A percentile compares a stretch with the other conserved stretches of the same genome.
Conservation (phyloP, 2,113 vertebrate species). For the Sakesphorus luctuosus region DNA sequence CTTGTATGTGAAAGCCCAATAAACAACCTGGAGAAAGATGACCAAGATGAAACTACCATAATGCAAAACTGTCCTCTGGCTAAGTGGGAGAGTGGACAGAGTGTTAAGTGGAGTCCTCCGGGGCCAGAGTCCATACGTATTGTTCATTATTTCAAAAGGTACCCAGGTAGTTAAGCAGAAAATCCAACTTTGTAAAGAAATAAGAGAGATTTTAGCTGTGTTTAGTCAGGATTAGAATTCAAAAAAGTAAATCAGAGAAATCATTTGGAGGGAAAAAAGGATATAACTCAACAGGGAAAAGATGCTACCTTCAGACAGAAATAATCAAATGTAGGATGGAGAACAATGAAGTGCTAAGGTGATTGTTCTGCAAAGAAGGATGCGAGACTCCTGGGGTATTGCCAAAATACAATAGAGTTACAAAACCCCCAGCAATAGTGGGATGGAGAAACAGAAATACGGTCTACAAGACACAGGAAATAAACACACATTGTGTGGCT, state of each 20-base stretch:
- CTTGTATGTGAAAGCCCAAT: neutral
- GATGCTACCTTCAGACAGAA: neutral
- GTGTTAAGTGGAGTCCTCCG: neutral
- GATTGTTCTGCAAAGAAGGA: neutral
- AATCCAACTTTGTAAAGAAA: neutral
- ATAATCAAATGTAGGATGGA: neutral
- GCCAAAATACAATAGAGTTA: neutral
- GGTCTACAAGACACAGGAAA: neutral
- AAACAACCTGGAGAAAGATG: neutral
- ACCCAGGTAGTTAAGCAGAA: neutral
- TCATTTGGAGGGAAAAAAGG: neutral
- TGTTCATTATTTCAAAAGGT: neutral
- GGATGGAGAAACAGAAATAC: neutral
- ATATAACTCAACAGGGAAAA: neutral
- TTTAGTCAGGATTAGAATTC: neutral
- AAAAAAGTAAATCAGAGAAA: neutral
- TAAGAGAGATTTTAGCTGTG: neutral
- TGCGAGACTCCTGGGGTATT: neutral
- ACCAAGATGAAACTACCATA: neutral
- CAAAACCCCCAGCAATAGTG: rapidly evolving
- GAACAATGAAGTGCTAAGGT: neutral
- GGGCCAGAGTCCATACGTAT: neutral
- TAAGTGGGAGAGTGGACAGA: neutral
- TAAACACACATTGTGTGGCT: neutral
- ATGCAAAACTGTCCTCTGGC: neutral